Evolutionary conservation across 2,113 vertebrate genomes (phyloP).

Genomic region (Albula goreensis): DNA sequence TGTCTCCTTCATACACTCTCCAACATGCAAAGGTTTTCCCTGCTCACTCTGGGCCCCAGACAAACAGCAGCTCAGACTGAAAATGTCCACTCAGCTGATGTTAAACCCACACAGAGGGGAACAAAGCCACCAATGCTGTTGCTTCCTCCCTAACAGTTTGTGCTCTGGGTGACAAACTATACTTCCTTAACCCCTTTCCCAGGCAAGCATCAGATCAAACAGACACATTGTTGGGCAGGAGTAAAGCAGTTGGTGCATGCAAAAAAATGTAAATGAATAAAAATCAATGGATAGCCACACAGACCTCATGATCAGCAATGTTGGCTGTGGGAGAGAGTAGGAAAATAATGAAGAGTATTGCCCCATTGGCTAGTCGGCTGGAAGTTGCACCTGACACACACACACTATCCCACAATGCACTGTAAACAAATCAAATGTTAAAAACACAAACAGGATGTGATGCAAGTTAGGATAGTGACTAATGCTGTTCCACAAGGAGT

Average conservation of each 20-base stretch:
- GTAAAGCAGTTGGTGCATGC: neutral
- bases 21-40: neutral
- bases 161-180: neutral
- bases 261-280: neutral
- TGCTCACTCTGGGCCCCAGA: neutral
- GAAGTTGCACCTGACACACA: too few species aligned
- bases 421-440: neutral
- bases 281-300: neutral
- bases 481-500: neutral
- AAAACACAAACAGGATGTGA: neutral
- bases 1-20: neutral
- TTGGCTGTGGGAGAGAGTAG: neutral
- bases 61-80: conserved; percentile 14
- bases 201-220: neutral
- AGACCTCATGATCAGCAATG: neutral
- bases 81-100: neutral
- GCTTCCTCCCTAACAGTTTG: neutral
- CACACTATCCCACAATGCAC: too few species aligned
- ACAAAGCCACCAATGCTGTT: neutral
- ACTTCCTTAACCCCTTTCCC: neutral
- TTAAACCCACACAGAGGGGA: neutral
- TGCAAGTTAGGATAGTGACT: too few species aligned
- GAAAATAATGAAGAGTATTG: too few species aligned
- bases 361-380: too few species aligned
- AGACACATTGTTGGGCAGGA: neutral